These are phyloP conservation scores for Hemicordylus capensis DNA, from an alignment of 2,113 vertebrate species.

Conservation along the genomic window DNA sequence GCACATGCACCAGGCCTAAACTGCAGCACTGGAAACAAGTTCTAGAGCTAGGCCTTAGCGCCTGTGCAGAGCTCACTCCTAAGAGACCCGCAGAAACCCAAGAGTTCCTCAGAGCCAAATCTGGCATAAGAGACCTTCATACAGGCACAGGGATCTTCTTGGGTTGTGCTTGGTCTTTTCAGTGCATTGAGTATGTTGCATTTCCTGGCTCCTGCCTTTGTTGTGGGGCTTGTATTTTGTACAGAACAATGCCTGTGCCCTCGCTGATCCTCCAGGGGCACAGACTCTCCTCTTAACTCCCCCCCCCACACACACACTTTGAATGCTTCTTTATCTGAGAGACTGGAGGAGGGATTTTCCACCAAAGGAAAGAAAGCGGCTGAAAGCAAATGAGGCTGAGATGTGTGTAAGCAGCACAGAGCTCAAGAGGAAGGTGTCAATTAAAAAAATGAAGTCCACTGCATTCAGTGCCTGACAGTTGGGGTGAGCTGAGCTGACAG, in stretches of 20 bases:
- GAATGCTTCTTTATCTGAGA: rapidly evolving
- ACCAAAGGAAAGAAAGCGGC: slow-evolving; percentile 34
- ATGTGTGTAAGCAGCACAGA: slow-evolving; percentile 30
- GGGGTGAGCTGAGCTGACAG: slow-evolving; percentile 92
- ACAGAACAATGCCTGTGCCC: slow-evolving; percentile 23
- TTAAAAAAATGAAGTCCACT: slow-evolving; percentile 86
- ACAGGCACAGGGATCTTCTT: not conserved
- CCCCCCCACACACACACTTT: not conserved
- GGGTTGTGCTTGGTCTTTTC: not conserved
- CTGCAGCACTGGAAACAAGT: not conserved
- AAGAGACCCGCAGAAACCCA: not conserved
- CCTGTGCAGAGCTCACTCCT: not conserved
- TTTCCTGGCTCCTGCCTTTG: slow-evolving; percentile 17
- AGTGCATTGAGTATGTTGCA: not conserved
- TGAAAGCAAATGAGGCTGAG: slow-evolving; percentile 59
- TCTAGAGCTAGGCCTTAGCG: not conserved
- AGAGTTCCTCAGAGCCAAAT: not conserved
- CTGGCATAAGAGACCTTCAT: not conserved
- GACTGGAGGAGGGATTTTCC: slow-evolving; percentile 9
- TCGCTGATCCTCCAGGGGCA: slow-evolving; percentile 7
- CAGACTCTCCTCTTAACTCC: not conserved
- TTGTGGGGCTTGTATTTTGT: not conserved
- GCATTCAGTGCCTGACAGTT: slow-evolving; percentile 83
- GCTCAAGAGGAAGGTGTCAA: slow-evolving; percentile 85
- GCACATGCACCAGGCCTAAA: not conserved